These are phyloP conservation scores for Centropus unirufus DNA, from an alignment of 2,113 vertebrate species.

Conservation along the genomic window DNA sequence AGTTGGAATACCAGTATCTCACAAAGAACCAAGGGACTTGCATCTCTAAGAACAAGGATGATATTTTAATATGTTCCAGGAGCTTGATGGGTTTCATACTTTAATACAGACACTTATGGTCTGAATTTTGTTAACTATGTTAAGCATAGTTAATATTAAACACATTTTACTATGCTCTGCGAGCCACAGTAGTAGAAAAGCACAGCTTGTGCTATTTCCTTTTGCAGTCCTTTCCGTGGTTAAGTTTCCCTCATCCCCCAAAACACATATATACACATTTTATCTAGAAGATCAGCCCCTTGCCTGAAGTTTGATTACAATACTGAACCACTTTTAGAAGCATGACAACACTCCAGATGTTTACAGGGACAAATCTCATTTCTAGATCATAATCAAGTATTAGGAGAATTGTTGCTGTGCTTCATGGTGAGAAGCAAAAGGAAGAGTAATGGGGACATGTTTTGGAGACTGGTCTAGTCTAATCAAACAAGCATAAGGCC, in stretches of 20 bases:
- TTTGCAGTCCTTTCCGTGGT: neutral
- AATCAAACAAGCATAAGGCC: neutral
- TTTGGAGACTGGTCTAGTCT: neutral
- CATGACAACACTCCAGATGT: neutral
- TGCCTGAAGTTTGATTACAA: neutral
- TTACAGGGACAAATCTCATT: neutral
- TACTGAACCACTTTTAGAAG: neutral
- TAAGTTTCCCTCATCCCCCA: neutral
- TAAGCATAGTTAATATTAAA: no score
- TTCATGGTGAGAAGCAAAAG: neutral
- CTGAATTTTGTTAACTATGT: conserved; percentile 3
- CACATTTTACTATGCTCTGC: neutral
- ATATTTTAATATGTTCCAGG: neutral
- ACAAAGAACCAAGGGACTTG: neutral
- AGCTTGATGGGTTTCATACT: neutral
- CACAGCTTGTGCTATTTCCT: neutral
- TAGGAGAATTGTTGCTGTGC: neutral
- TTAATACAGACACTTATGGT: neutral
- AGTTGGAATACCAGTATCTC: neutral
- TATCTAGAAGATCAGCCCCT: neutral
- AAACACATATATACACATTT: neutral
- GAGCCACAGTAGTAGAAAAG: neutral
- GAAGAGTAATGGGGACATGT: neutral
- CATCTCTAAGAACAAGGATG: neutral
- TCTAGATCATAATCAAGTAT: neutral